These are phyloP conservation scores for Temnopleurus reevesii DNA, from an alignment of 53 echinoderm and acorn worm species.

Conservation along the genomic window DNA sequence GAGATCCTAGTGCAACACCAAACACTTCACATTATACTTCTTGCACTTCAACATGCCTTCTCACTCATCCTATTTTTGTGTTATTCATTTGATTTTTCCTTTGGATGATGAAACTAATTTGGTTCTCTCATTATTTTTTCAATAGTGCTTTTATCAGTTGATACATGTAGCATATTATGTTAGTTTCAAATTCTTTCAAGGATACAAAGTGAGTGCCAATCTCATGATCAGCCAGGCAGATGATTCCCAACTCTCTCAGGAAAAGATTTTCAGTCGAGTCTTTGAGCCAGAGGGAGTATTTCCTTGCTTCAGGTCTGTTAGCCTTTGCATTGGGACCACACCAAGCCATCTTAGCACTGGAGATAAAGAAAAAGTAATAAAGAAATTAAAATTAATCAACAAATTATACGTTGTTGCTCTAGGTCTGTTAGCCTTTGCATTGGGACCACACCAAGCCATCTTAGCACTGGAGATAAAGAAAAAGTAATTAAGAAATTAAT, in stretches of 20 bases:
- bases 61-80: too few relatives aligned
- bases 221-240: conserved; percentile 93
- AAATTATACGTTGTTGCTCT: conserved; percentile 74
- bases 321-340: conserved; percentile 70
- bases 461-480: conserved; percentile 66
- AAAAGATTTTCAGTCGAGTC: conserved; percentile 80
- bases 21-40: too few relatives aligned
- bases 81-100: too few relatives aligned
- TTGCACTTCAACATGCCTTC: too few relatives aligned
- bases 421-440: conserved; percentile 70
- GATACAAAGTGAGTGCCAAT: conserved; percentile 99
- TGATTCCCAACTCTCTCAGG: conserved; percentile 79
- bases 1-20: too few relatives aligned
- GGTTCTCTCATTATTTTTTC: too few relatives aligned
- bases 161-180: too few relatives aligned
- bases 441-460: conserved; percentile 85
- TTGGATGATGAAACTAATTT: too few relatives aligned
- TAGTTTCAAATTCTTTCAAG: conserved; percentile 62
- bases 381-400: neutral
- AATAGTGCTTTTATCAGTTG: too few relatives aligned
- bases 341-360: conserved; percentile 87
- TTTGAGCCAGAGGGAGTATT: conserved; percentile 78
- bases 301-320: conserved; percentile 87
- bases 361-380: neutral
- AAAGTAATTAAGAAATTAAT: neutral